Evolutionary conservation across 1,140 invertebrate species (phyloP), one percentile per base, ranked within the genome.

Genomic region (Cherax quadricarinatus): DNA sequence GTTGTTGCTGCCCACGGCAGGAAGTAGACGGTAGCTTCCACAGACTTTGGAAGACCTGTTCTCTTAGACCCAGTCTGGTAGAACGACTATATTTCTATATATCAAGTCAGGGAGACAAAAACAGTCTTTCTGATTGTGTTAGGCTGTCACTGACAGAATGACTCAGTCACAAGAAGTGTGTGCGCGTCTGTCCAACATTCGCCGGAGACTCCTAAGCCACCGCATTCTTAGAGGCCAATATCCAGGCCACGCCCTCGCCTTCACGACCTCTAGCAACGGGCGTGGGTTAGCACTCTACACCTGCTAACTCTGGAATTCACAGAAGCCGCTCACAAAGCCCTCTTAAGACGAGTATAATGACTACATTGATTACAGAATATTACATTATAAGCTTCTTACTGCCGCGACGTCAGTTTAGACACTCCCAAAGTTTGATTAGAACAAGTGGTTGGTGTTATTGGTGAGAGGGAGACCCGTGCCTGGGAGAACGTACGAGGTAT

Each of bases 321-420:
- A 90, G 88, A 90, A 90, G 88, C 88, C 82, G 66, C 88, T 90
- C 88, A 73, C 88, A 90, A 90, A 90, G 88, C 88, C 88, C 82
- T 85, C 81, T 90, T 41, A 90, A 90, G 88, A 90, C 88, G 88
- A 57, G 85, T 90, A 90, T 90, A 90, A 90, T 90, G 88, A 90
- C 88, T 83, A 90, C 88, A 90, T 90, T 90, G 88, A 90, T 90
- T 90, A 90, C 88, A 90, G 88, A 90, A 90, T 90, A 90, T 90
- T 90, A 90, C 88, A 90, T 30, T 90, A 90, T 90, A 90, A 90
- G 88, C 88, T 84, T 82, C 88, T 90, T 90, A 90, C 88, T 51
- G 66, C 82, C 3, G 88, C 81, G 88, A 90, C 82, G 81, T 78
- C 81, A 84, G 88, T 90, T 90, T 85, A 90, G 88, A 85, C 73